phyloP scores from a whole-genome alignment of 2,797 vertebrate genomes.

The Urophycis tenuis region DNA sequence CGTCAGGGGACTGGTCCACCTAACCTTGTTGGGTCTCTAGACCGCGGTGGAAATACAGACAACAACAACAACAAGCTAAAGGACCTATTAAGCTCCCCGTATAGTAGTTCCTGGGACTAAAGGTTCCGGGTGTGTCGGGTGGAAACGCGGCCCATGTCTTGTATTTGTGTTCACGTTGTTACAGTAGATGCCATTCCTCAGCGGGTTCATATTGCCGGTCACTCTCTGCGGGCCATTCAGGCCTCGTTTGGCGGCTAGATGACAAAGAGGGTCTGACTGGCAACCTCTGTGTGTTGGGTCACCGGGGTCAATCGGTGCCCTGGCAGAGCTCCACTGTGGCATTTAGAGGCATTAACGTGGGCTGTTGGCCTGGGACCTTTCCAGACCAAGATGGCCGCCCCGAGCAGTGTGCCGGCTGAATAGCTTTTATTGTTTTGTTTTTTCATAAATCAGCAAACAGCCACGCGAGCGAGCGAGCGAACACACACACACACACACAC shows the following conservation, averaged over 20 bases:
- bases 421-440: constrained; percentile 67
- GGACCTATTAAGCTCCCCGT: no score
- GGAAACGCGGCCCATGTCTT: background rate
- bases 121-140: background rate
- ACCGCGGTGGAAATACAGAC: no score
- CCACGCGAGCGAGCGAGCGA: constrained; percentile 23
- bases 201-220: constrained; percentile 13
- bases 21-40: no score
- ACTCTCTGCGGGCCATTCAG: constrained; percentile 53
- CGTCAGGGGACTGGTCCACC: no score
- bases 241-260: constrained; percentile 50
- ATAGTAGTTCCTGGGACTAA: no score
- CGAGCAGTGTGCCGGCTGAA: constrained; percentile 44
- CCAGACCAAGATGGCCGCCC: constrained; percentile 45
- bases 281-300: constrained; percentile 36
- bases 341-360: constrained; percentile 59
- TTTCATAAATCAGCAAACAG: constrained; percentile 69
- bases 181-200: background rate
- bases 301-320: constrained; percentile 49
- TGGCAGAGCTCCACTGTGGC: constrained; percentile 49
- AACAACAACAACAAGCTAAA: no score
- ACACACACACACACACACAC: background rate
- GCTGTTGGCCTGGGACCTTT: constrained; percentile 46
- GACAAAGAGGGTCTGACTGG: constrained; percentile 56
- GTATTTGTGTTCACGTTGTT: background rate